Base-by-base conservation (phyloP, 92 coral and sea anemone species). In the Zoanthus sociatus region DNA sequence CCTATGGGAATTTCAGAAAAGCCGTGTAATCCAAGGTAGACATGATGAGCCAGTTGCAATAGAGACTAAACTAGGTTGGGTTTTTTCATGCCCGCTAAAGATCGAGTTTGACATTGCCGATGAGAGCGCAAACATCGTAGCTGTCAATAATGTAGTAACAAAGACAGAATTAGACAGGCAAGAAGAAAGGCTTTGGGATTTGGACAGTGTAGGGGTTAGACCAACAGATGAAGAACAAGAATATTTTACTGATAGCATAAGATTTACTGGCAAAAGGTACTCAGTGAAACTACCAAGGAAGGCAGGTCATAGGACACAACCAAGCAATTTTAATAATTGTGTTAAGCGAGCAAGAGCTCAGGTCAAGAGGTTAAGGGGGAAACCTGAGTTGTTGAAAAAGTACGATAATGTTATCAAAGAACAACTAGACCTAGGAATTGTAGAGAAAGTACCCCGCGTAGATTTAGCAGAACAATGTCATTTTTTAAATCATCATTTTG, bases 1-100 rank as follows among this genome's bases (percentile, higher is more conserved):
- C 58, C 89, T 93, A 10, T 94, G 94, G 94, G 48, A 63, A 10
- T 92, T 88, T 78, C 90, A 88, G 55, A 75, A 42, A 74, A 87
- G 87, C 11, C 81, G 87, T 48, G 72, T 68, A 32, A 71, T 93
- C 67, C 18, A 87, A 73, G 84, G 78, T 32, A 76, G 82, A 79
- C 20, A 26, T 10, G 77, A 83, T 67, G 83, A 88, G 72, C 91
- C 87, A n/a, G 84, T 88, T 16, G 91, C 91, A n/a, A 71, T 82
- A 60, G 87, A 88, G 32, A 82, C 91, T 60, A 87, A 88, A 70
- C 87, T 87, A 32, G 64, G 86, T 14, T 79, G 90, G 87, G 90
- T 87, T 60, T 78, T 87, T 47, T 78, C 68, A 79, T 90, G 92
- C 14, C 95, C 93, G 61, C 63, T 32, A 53, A 58, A 12, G 78